phyloP scores from a whole-genome alignment of 2,888 invertebrate genomes.

The Synanthedon tipuliformis region DNA sequence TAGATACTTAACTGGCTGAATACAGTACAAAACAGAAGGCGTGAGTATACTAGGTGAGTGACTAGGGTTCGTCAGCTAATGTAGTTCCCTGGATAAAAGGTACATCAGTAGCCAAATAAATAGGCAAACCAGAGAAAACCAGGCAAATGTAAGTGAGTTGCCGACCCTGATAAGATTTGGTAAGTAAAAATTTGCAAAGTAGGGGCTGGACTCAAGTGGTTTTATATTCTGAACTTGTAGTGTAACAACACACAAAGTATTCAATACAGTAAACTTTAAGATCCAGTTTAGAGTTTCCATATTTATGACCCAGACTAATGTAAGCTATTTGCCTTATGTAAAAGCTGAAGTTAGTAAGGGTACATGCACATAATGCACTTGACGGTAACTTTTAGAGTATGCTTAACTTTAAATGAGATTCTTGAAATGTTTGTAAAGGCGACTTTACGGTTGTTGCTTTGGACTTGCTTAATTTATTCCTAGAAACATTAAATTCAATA shows the following conservation, averaged over 20 bases:
- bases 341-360: not conserved
- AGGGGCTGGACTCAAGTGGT: not conserved
- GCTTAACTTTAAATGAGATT: constrained; percentile 49
- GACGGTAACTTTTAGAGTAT: constrained; percentile 33
- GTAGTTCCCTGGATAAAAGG: too few species aligned
- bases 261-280: not conserved
- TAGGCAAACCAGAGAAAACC: too few species aligned
- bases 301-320: constrained; percentile 18
- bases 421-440: constrained; percentile 39
- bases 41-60: too few species aligned
- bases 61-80: too few species aligned
- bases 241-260: not conserved
- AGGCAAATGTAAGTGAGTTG: too few species aligned
- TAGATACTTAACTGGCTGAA: too few species aligned
- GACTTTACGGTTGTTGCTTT: constrained; percentile 20
- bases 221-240: not conserved
- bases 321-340: constrained; percentile 19
- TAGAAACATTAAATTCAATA: not conserved
- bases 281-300: constrained; percentile 16
- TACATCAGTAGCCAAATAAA: too few species aligned
- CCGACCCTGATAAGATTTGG: too few species aligned
- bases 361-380: constrained; percentile 29
- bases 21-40: too few species aligned
- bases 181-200: too few species aligned
- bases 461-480: not conserved